Conservation (phyloP, 2,113 vertebrate genomes). For the Triplophysa tibetana region DNA sequence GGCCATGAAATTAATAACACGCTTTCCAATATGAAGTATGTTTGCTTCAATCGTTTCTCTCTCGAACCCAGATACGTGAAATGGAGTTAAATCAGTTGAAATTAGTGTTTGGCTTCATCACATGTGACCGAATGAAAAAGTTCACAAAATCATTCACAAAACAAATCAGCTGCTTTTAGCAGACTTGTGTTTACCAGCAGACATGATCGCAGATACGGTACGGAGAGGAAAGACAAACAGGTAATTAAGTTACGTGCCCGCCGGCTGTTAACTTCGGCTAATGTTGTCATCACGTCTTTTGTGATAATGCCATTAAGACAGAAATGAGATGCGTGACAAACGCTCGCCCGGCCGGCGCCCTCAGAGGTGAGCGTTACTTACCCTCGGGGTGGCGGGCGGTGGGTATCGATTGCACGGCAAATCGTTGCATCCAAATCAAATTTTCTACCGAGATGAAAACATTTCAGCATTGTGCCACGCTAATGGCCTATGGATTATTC, state of each 20-base stretch:
- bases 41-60: constrained; percentile 7
- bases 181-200: neutral
- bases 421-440: constrained; percentile 18
- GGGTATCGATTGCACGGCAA: constrained; percentile 9
- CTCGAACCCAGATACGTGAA: neutral
- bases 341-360: neutral
- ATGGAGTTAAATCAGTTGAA: neutral
- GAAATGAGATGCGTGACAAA: constrained; percentile 22
- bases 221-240: constrained; percentile 4
- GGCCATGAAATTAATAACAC: constrained; percentile 64
- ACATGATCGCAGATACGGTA: neutral
- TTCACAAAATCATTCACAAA: neutral
- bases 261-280: constrained; percentile 32
- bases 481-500: neutral
- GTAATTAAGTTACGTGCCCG: constrained; percentile 17
- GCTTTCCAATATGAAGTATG: constrained; percentile 39
- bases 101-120: neutral
- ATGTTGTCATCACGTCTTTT: constrained; percentile 24
- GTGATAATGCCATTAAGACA: constrained; percentile 32
- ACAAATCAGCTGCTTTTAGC: neutral
- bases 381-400: neutral
- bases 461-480: neutral
- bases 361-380: constrained; percentile 4
- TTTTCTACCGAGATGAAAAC: constrained; percentile 15
- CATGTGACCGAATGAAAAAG: neutral